Conservation (phyloP, 1,140 invertebrate genomes). For the Caenorhabditis remanei region DNA sequence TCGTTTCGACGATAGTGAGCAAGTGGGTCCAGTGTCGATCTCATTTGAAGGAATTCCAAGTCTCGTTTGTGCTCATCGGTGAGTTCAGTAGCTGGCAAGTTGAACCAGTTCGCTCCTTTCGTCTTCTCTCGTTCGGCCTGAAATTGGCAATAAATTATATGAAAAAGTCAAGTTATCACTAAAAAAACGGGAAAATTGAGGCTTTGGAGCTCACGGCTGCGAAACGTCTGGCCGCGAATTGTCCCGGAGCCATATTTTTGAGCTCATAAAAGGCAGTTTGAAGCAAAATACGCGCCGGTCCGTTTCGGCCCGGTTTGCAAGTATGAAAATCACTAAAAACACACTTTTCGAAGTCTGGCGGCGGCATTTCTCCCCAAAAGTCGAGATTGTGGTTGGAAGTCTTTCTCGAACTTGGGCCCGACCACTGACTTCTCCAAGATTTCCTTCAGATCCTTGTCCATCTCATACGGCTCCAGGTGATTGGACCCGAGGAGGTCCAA, state of each 20-base stretch:
- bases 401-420: neutral
- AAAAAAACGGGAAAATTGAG: too few species aligned
- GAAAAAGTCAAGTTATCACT: too few species aligned
- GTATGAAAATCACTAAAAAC: too few species aligned
- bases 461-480: conserved; percentile 39
- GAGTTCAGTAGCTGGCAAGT: conserved; percentile 58
- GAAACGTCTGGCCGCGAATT: too few species aligned
- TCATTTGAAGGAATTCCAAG: conserved; percentile 60
- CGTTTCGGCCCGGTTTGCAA: too few species aligned
- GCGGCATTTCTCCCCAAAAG: conserved; percentile 4
- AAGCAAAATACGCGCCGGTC: too few species aligned
- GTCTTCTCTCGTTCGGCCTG: conserved; percentile 59
- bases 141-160: too few species aligned
- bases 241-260: too few species aligned
- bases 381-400: neutral
- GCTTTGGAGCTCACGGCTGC: too few species aligned
- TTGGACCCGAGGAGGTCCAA: neutral
- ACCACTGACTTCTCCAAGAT: conserved; percentile 11
- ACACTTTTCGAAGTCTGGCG: neutral
- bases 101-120: conserved; percentile 56
- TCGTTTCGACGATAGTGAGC: conserved; percentile 55
- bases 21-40: conserved; percentile 53
- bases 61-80: conserved; percentile 55
- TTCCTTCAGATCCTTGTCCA: conserved; percentile 28
- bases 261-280: too few species aligned